These are phyloP conservation scores for Xestia ashworthii DNA, from an alignment of 2,888 invertebrate species.

Conservation along the genomic window DNA sequence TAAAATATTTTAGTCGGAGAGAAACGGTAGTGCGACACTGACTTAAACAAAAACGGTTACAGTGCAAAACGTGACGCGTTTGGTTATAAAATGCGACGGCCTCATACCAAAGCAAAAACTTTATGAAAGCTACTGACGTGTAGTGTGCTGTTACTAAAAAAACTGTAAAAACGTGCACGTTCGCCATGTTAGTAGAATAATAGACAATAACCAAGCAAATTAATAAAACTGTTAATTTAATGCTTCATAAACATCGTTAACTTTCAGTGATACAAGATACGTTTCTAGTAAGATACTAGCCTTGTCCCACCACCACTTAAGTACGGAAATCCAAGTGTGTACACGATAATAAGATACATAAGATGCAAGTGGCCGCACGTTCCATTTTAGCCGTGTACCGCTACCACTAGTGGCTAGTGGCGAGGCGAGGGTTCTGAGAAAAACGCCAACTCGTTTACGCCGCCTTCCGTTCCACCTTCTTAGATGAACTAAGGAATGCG, in stretches of 20 bases:
- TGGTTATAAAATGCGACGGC: slow-evolving; percentile 50
- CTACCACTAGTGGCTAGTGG: slow-evolving; percentile 43
- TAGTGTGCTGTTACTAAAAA: slow-evolving; percentile 29
- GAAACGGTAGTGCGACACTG: slow-evolving; percentile 34
- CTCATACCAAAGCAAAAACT: slow-evolving; percentile 61
- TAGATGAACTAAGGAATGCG: slow-evolving; percentile 67
- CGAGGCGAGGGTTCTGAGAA: slow-evolving; percentile 69
- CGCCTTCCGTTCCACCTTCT: slow-evolving; percentile 72
- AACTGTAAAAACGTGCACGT: slow-evolving; percentile 11
- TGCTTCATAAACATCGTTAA: background rate
- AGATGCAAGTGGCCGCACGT: slow-evolving; percentile 58
- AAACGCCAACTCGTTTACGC: slow-evolving; percentile 65
- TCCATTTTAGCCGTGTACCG: slow-evolving; percentile 62
- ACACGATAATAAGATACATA: slow-evolving; percentile 52
- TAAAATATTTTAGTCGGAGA: slow-evolving; percentile 41
- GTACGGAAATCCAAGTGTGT: slow-evolving; percentile 51
- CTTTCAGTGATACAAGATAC: background rate
- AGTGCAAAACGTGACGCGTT: slow-evolving; percentile 52
- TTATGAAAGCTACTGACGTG: slow-evolving; percentile 50
- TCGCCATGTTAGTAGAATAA: slow-evolving; percentile 6
- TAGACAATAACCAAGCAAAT: background rate
- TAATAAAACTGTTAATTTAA: background rate
- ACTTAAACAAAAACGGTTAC: slow-evolving; percentile 61
- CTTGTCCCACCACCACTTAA: slow-evolving; percentile 36
- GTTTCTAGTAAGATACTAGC: slow-evolving; percentile 41